Conservation (phyloP, 2,113 vertebrate genomes). For the Eurystomus gularis region DNA sequence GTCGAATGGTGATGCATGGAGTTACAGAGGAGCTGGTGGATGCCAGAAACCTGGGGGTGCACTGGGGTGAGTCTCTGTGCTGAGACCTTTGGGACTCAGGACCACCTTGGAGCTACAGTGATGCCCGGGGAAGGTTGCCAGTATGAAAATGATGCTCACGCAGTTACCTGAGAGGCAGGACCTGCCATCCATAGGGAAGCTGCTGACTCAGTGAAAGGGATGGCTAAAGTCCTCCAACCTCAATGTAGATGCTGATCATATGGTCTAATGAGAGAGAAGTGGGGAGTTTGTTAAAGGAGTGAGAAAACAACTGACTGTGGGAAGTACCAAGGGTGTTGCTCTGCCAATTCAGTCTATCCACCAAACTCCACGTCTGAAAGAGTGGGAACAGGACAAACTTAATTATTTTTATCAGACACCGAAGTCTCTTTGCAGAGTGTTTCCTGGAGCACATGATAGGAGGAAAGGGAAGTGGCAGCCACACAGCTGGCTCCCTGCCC, state of each 20-base stretch:
- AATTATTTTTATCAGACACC: not conserved
- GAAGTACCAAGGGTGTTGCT: not conserved
- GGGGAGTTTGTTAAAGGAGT: not conserved
- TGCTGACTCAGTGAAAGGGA: not conserved
- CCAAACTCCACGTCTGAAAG: not conserved
- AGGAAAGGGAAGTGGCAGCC: not conserved
- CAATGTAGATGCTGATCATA: rapidly evolving
- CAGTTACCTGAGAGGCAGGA: rapidly evolving
- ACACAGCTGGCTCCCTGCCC: not conserved
- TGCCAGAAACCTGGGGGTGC: not conserved
- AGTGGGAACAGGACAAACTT: not conserved
- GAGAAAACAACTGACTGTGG: not conserved
- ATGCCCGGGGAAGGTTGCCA: not conserved
- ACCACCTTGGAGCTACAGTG: not conserved
- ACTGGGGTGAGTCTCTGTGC: not conserved
- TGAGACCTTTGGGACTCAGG: no score
- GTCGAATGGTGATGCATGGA: rapidly evolving
- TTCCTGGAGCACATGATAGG: rapidly evolving
- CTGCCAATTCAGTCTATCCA: not conserved
- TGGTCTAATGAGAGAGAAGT: not conserved
- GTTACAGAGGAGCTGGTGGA: not conserved
- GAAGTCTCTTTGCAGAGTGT: not conserved
- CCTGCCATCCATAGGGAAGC: rapidly evolving
- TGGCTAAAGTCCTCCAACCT: not conserved
- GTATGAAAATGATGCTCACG: not conserved